Evolutionary conservation across 2,113 vertebrate species (phyloP), one percentile per base, ranked within the genome.

Genomic region (Silurus meridionalis): DNA sequence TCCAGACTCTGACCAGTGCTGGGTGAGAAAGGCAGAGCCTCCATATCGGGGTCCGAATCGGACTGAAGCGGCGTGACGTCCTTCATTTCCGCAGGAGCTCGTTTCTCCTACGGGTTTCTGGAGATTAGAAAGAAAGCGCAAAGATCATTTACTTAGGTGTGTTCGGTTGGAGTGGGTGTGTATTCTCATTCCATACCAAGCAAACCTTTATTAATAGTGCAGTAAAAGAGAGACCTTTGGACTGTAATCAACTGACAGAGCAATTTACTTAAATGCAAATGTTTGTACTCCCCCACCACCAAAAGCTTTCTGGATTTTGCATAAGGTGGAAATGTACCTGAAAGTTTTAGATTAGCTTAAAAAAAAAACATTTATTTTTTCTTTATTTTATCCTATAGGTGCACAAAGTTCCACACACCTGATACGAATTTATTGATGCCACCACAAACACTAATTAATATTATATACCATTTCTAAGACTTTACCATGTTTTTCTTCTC

Each of bases 1-100:
- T 95, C 94, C 89, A 55, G 91, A 19, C 90, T 91, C 75, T 48
- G 50, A 2, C 84, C 90, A 85, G 86, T 94, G 63, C 89, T 91
- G 21, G 69, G 72, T 58, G 90, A 64, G 60, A 89, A 90, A 66
- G 67, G 72, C 48, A 88, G 55, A 14, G 86, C 50, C 80, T 48
- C 86, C 48, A 80, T 86, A 21, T 84, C 78, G 58, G 25, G 28
- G 37, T 2, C 37, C 37, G 37, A 37, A 37, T 37, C 37, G 37
- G 37, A 37, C 37, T 37, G 37, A 82, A 91, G 90, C 83, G 92
- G 69, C 77, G 87, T 72, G 80, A 89, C 55, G 5, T 85, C 86
- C 92, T 55, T 94, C 94, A 94, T 95, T 23, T 86, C 91, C 92
- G 83, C 4, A 83, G 67, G 37, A 69, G 37, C 48, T 83, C 11